Conservation (phyloP, 2,113 vertebrate genomes). For the Myxocyprinus asiaticus region DNA sequence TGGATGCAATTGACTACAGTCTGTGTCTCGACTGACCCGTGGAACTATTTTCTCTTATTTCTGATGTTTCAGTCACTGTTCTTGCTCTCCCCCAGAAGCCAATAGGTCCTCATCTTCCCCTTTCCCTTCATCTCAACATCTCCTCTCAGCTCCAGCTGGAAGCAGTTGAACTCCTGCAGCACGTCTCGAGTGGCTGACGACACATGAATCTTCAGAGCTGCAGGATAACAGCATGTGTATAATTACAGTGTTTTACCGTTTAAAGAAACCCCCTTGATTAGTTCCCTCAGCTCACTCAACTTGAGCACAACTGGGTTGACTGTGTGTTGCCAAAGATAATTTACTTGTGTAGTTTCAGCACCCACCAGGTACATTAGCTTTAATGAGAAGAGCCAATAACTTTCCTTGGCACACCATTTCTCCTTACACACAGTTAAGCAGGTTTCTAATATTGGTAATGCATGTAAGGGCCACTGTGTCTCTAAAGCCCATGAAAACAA, state of each 20-base stretch:
- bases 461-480: neutral
- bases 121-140: constrained; percentile 92
- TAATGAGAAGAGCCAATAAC: neutral
- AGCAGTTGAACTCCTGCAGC: constrained; percentile 85
- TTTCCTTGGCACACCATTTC: neutral
- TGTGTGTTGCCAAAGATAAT: constrained; percentile 11
- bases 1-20: too few relatives aligned
- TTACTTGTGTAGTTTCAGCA: neutral
- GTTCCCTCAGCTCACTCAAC: neutral
- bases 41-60: neutral
- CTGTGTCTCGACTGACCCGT: neutral
- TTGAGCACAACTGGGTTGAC: neutral
- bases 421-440: neutral
- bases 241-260: neutral
- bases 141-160: constrained; percentile 86
- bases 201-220: constrained; percentile 90
- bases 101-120: constrained; percentile 88
- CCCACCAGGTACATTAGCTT: neutral
- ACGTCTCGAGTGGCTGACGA: constrained; percentile 81
- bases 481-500: neutral
- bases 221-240: constrained; percentile 8
- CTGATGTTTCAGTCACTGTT: constrained; percentile 21
- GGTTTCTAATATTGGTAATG: neutral
- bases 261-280: neutral
- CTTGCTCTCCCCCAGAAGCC: constrained; percentile 81